These are phyloP conservation scores for Nomada ruficornis DNA, from an alignment of 2,888 invertebrate genomes.

Conservation along the genomic window DNA sequence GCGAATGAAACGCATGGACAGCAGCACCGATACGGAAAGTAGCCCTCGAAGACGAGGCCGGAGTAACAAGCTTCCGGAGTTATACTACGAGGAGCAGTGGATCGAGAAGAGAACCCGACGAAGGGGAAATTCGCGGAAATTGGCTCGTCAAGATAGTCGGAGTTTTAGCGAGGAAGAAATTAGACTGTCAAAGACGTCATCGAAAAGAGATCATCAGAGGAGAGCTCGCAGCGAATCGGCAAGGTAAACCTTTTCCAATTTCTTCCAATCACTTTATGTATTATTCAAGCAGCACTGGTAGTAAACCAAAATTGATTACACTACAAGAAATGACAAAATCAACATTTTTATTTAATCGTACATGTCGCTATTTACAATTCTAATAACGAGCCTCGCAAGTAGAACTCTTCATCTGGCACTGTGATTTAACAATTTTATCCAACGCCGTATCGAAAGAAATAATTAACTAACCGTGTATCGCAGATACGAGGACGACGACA, in stretches of 20 bases:
- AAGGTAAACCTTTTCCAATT: constrained; percentile 48
- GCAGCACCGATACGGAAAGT: constrained; percentile 77
- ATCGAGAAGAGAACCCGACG: constrained; percentile 77
- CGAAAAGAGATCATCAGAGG: constrained; percentile 72
- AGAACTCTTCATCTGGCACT: too few relatives aligned
- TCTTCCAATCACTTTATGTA: background rate
- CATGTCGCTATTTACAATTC: too few relatives aligned
- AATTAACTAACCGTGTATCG: background rate
- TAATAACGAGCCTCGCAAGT: too few relatives aligned
- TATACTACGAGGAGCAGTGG: constrained; percentile 81
- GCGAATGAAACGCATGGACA: constrained; percentile 77
- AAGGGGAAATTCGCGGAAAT: constrained; percentile 72
- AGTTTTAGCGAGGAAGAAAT: constrained; percentile 83
- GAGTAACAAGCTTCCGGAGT: constrained; percentile 71
- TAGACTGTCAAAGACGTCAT: constrained; percentile 84
- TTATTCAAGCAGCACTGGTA: too few relatives aligned
- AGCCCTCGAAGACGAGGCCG: constrained; percentile 65
- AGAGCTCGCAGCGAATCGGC: constrained; percentile 81
- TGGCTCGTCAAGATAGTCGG: constrained; percentile 80
- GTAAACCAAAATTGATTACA: too few relatives aligned
- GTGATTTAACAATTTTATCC: background rate
- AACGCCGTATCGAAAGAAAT: background rate
- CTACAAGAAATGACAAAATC: too few relatives aligned
- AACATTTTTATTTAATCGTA: too few relatives aligned
- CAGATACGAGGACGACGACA: constrained; percentile 76